Conservation (phyloP, 1,140 invertebrate genomes). For the Micrasema longulum region DNA sequence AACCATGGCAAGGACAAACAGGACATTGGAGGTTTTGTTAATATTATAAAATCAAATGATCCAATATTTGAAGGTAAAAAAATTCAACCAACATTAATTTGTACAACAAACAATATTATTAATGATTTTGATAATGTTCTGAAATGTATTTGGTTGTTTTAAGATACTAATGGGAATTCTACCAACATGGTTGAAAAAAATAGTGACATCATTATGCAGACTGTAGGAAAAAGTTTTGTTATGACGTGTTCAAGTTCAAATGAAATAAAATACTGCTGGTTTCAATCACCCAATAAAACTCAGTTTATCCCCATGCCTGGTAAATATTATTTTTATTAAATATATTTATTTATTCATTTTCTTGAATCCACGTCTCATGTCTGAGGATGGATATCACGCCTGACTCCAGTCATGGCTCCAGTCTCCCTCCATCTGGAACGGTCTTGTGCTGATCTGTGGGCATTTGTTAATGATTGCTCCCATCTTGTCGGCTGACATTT, state of each 20-base stretch:
- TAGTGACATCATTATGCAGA: not conserved
- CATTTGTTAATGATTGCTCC: too few species aligned
- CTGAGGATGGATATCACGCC: too few species aligned
- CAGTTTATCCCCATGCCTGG: not conserved
- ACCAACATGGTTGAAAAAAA: not conserved
- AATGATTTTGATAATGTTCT: too few species aligned
- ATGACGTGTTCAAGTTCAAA: constrained; percentile 32
- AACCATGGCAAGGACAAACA: not conserved
- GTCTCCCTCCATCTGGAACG: too few species aligned
- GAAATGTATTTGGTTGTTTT: not conserved
- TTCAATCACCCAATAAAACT: constrained; percentile 48
- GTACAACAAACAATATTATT: too few species aligned
- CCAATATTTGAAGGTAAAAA: constrained; percentile 9
- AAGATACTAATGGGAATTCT: not conserved
- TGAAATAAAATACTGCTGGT: constrained; percentile 51
- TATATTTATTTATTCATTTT: too few species aligned
- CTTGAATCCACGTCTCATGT: too few species aligned
- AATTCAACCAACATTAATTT: too few species aligned
- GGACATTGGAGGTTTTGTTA: constrained; percentile 10
- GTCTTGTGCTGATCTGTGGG: too few species aligned
- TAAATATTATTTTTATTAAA: too few species aligned
- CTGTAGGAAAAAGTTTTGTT: constrained; percentile 17
- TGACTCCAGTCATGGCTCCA: too few species aligned
- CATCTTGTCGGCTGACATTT: too few species aligned
- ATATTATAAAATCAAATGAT: not conserved